A percentile compares a stretch with the other conserved stretches of the same genome.
Conservation (phyloP, 2,113 vertebrate genomes). For the Periophthalmus modestus region DNA sequence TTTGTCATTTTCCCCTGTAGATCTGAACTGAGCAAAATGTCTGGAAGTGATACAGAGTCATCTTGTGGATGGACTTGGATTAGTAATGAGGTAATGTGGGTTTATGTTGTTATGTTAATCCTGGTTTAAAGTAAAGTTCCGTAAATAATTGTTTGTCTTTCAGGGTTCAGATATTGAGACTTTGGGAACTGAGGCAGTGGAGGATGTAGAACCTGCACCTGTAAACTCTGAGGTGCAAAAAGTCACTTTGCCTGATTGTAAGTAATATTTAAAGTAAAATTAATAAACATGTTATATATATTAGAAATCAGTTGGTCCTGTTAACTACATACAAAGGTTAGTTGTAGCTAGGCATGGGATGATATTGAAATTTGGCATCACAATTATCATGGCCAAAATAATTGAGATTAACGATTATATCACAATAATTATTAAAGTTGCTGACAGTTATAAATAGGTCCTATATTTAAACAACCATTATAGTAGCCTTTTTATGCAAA, state of each 20-base stretch:
- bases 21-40: slow-evolving; percentile 80
- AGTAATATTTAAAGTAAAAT: not conserved
- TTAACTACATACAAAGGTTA: too few relatives aligned
- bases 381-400: too few relatives aligned
- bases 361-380: too few relatives aligned
- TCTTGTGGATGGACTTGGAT: slow-evolving; percentile 98
- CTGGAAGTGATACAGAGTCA: slow-evolving; percentile 94
- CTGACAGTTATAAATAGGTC: too few relatives aligned
- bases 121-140: not conserved
- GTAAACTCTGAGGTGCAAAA: slow-evolving; percentile 58
- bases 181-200: slow-evolving; percentile 76
- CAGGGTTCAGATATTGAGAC: slow-evolving; percentile 93
- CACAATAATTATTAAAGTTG: too few relatives aligned
- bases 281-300: not conserved
- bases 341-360: too few relatives aligned
- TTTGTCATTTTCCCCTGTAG: not conserved
- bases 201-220: slow-evolving; percentile 62
- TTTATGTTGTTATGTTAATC: not conserved
- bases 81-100: slow-evolving; percentile 86
- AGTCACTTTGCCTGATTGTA: slow-evolving; percentile 67
- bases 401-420: too few relatives aligned
- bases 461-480: too few relatives aligned
- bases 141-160: slow-evolving; percentile 1
- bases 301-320: not conserved
- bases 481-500: too few relatives aligned